These are phyloP conservation scores for Cyprinodon tularosa DNA, from an alignment of 2,113 vertebrate genomes.

Conservation along the genomic window DNA sequence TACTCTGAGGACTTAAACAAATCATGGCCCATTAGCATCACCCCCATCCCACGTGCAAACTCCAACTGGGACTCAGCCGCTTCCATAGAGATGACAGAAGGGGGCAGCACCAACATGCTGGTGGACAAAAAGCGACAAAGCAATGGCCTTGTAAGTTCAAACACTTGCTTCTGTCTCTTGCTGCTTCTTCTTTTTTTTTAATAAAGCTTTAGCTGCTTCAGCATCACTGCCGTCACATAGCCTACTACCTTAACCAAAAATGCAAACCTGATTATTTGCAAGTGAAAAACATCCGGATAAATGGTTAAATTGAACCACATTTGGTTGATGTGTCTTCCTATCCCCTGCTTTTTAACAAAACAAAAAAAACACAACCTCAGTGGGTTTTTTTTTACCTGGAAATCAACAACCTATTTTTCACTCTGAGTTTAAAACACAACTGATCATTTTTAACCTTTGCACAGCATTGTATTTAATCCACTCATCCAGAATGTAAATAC, in stretches of 20 bases:
- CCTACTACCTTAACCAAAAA: conserved; percentile 1
- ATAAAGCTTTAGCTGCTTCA: not conserved
- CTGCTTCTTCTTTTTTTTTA: conserved; percentile 2
- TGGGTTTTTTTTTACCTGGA: not conserved
- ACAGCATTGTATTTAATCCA: conserved; percentile 11
- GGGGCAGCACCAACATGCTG: conserved; percentile 15
- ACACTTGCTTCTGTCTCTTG: not conserved
- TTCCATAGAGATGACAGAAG: conserved; percentile 73
- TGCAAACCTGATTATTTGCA: conserved; percentile 15
- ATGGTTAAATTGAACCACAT: not conserved
- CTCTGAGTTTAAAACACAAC: not conserved
- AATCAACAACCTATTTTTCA: not conserved
- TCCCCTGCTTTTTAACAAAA: not conserved
- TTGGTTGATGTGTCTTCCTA: not conserved
- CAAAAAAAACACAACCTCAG: no score
- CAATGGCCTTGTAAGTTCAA: conserved; percentile 76
- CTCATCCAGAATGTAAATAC: conserved; percentile 16
- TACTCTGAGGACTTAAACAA: conserved; percentile 49
- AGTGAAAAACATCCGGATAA: not conserved
- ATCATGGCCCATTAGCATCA: conserved; percentile 62
- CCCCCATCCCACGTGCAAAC: conserved; percentile 73
- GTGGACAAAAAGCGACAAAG: conserved; percentile 45
- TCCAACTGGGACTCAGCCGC: conserved; percentile 24
- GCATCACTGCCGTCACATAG: not conserved
- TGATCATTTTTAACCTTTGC: not conserved